Evolutionary conservation across 2,113 vertebrate species (phyloP).

Genomic region (Phrynocephalus versicolor): DNA sequence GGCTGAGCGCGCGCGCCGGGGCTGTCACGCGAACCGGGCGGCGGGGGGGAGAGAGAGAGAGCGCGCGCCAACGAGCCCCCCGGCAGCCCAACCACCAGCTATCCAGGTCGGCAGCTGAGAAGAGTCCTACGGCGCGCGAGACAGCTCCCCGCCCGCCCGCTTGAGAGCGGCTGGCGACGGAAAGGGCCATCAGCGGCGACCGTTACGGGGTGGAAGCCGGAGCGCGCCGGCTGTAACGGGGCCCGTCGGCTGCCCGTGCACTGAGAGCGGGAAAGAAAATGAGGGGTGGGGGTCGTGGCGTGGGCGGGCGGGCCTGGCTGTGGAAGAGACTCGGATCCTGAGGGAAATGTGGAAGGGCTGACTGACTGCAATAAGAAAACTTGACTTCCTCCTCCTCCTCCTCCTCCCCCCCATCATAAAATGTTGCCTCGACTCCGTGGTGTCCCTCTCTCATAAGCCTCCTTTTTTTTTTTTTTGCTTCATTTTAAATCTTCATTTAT

Average conservation of each 20-base stretch:
- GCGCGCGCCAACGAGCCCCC: neutral
- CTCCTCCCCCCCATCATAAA: neutral
- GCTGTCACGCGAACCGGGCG: neutral
- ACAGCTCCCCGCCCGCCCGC: too few species aligned
- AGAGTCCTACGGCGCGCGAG: too few species aligned
- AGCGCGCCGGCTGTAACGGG: neutral
- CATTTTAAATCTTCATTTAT: neutral
- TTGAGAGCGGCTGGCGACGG: neutral
- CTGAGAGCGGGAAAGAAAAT: slow-evolving; percentile 55
- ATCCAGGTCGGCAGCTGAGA: too few species aligned
- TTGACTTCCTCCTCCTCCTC: too few species aligned
- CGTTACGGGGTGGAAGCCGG: neutral
- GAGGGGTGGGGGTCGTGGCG: neutral
- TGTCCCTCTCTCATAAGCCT: too few species aligned
- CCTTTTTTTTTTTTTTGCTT: neutral
- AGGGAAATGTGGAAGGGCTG: neutral
- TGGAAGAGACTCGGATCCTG: neutral
- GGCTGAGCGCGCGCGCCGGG: neutral
- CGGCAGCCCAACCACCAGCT: too few species aligned
- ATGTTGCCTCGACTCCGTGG: neutral
- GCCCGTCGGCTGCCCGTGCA: slow-evolving; percentile 16
- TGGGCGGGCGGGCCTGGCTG: neutral
- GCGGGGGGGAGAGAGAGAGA: neutral
- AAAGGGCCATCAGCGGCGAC: neutral
- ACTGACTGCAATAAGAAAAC: too few species aligned